These are phyloP conservation scores for Apocrypta bakeri DNA, from an alignment of 1,140 invertebrate genomes.

Conservation along the genomic window DNA sequence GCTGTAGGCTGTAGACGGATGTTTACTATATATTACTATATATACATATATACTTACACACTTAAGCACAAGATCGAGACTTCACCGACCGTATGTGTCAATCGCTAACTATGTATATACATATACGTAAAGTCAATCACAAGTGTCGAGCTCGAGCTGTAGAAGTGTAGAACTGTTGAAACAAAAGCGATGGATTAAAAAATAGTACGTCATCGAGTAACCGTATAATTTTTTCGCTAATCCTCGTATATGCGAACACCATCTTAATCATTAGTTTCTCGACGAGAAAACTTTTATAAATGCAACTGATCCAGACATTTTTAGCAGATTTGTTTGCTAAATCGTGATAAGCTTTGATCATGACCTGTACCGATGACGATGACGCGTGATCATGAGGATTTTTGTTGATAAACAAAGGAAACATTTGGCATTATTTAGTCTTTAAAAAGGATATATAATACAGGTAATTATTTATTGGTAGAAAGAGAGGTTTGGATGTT, in stretches of 20 bases:
- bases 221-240: background rate
- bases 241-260: background rate
- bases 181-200: background rate
- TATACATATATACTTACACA: too few relatives aligned
- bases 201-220: background rate
- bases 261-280: background rate
- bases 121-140: background rate
- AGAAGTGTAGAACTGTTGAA: background rate
- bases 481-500: background rate
- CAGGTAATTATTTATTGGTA: background rate
- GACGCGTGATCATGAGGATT: background rate
- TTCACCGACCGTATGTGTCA: too few relatives aligned
- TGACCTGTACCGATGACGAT: background rate
- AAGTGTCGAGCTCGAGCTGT: background rate
- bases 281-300: background rate
- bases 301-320: background rate
- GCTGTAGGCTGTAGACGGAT: too few relatives aligned
- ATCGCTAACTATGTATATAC: background rate
- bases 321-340: background rate
- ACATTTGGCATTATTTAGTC: background rate
- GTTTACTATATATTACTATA: too few relatives aligned
- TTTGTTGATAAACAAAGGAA: background rate
- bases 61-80: too few relatives aligned
- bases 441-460: background rate
- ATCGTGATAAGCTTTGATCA: background rate